Evolutionary conservation across 2,888 invertebrate genomes (phyloP).

Genomic region (Stenotaenia linearis): DNA sequence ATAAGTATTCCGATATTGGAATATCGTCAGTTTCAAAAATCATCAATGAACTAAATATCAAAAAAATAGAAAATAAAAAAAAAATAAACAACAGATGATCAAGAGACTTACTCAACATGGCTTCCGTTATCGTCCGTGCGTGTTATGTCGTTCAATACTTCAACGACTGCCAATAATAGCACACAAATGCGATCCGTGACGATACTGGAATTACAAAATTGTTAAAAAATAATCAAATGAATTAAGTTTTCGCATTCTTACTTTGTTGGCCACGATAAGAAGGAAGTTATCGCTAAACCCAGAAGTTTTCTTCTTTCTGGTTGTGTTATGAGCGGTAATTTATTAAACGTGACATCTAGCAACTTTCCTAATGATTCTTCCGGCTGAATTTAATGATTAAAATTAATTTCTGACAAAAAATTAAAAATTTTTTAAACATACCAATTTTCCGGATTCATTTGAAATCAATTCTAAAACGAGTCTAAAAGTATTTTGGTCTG

Average conservation of each 20-base stretch:
- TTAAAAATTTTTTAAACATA: slow-evolving; percentile 40
- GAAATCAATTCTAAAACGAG: slow-evolving; percentile 43
- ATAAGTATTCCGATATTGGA: neutral
- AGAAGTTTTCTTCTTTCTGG: slow-evolving; percentile 76
- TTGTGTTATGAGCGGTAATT: slow-evolving; percentile 70
- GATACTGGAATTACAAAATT: slow-evolving; percentile 33
- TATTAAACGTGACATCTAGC: slow-evolving; percentile 70
- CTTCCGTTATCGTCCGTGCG: slow-evolving; percentile 34
- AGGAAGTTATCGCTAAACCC: slow-evolving; percentile 55
- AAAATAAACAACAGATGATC: neutral
- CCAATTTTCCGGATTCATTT: slow-evolving; percentile 42
- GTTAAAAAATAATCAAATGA: neutral
- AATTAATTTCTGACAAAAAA: slow-evolving; percentile 38
- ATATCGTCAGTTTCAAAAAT: slow-evolving; percentile 42
- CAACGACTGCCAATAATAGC: slow-evolving; percentile 36
- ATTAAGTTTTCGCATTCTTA: slow-evolving; percentile 38
- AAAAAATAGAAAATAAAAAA: neutral
- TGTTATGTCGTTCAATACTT: slow-evolving; percentile 38
- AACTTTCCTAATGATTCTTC: slow-evolving; percentile 41
- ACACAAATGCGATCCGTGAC: slow-evolving; percentile 38
- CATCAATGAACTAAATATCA: slow-evolving; percentile 38
- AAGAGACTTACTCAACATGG: slow-evolving; percentile 36
- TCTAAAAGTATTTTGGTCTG: slow-evolving; percentile 45
- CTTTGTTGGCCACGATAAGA: slow-evolving; percentile 45
- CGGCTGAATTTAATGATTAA: slow-evolving; percentile 42